phyloP scores from a whole-genome alignment of 2,888 invertebrate genomes.

The Dryomyza anilis region DNA sequence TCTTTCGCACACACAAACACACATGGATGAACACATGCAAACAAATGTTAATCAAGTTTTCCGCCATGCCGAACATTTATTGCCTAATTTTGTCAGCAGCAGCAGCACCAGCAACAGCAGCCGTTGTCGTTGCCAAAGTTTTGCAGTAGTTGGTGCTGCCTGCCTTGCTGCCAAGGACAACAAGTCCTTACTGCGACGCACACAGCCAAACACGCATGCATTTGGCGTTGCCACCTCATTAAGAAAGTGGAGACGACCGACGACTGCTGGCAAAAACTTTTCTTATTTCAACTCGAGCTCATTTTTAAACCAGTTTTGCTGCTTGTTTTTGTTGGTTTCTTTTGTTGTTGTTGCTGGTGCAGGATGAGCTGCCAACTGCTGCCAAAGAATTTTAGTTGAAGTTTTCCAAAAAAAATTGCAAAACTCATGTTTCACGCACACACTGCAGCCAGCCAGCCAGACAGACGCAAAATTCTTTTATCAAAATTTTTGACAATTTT shows the following conservation, averaged over 20 bases:
- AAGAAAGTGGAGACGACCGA: too few relatives aligned
- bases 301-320: constrained; percentile 6
- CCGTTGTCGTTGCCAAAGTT: neutral
- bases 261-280: constrained; percentile 4
- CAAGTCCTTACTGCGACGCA: neutral
- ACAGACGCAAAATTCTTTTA: neutral
- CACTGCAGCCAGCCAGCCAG: too few relatives aligned
- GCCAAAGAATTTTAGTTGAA: neutral
- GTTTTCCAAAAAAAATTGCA: neutral
- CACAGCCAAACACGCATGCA: neutral
- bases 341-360: too few relatives aligned
- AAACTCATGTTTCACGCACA: neutral
- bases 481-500: neutral
- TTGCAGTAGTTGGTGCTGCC: neutral
- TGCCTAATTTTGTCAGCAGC: constrained; percentile 22
- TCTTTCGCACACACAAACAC: neutral
- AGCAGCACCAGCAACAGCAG: neutral
- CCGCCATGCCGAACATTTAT: constrained; percentile 23
- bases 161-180: neutral
- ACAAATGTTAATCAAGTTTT: constrained; percentile 25
- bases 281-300: constrained; percentile 5
- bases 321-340: too few relatives aligned
- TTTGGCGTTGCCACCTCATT: neutral
- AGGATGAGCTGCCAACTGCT: too few relatives aligned
- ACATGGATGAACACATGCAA: neutral